Evolutionary conservation across 1,140 invertebrate genomes (phyloP), one percentile per base, ranked within the genome.

Genomic region (Drosophila teissieri): DNA sequence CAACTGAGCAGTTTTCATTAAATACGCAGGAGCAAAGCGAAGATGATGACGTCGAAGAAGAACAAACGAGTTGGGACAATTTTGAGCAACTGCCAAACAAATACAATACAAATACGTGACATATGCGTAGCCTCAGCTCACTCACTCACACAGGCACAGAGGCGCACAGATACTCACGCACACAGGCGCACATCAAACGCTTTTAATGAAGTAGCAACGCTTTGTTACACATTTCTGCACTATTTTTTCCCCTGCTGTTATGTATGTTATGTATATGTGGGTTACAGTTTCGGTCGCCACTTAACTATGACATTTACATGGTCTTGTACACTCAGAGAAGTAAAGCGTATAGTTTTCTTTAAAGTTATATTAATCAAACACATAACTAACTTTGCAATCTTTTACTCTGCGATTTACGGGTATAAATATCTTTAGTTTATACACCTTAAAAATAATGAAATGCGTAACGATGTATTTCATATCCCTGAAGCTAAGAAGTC

Each of bases 1-100:
- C 62, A 77, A 75, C 73, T 75, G 73, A 74, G 54, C 73, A 67
- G 61, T 75, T 77, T 75, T 77, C 62, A 75, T 77, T 77, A 77
- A 76, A 55, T 40, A 36, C 40, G 51, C n/a, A n/a, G n/a, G 34
- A 61, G 37, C 14, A 39, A 39, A 61, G 37, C 39, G 55, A 19
- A 0, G 27, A 65, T 31, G 31, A 31, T 31, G 31, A 10, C 8
- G 7, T 31, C 31, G 15, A 36, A 19, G 19, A 63, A 14, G 37
- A 27, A 27, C 12, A 40, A 14, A n/a, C 24, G 7, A 34, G 46
- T 17, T 48, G 34, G 42, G 10, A 53, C 27, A 44, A 39, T 73
- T 73, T 48, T 39, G 34, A 73, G 68, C 31, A 39, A 73, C 46
- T 72, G 45, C 45, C 45, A 73, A 73, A 53, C 73, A 76, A 76